phyloP scores from a whole-genome alignment of 2,888 invertebrate genomes.

The Chrysopilus asiliformis region DNA sequence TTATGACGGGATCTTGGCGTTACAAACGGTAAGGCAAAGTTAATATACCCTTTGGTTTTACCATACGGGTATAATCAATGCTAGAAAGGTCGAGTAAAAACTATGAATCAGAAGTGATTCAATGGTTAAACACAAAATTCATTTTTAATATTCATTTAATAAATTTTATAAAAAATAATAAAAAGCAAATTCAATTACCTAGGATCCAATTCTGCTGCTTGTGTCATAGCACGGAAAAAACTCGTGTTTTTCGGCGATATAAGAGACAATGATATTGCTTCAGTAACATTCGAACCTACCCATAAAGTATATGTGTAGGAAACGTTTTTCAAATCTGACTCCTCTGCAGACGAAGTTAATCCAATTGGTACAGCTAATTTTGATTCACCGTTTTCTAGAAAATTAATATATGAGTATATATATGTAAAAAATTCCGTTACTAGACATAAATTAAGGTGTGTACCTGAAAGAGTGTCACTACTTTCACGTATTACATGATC shows the following conservation, averaged over 20 bases:
- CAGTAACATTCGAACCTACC: conserved; percentile 76
- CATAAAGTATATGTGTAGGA: conserved; percentile 75
- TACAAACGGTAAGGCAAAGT: no score
- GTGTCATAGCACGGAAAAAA: conserved; percentile 64
- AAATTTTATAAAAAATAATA: not conserved
- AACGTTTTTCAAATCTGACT: conserved; percentile 44
- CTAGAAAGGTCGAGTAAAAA: no score
- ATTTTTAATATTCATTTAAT: no score
- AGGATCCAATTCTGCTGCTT: conserved; percentile 67
- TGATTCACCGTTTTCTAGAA: conserved; percentile 33
- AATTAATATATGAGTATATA: no score
- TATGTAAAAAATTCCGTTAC: no score
- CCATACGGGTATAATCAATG: no score
- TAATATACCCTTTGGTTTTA: no score
- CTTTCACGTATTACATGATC: conserved; percentile 36
- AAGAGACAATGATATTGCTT: conserved; percentile 63
- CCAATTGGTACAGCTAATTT: conserved; percentile 35
- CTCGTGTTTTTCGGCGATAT: conserved; percentile 58
- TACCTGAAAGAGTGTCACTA: conserved; percentile 32
- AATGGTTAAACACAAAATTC: no score
- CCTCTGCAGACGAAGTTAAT: conserved; percentile 33
- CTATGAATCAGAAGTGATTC: no score
- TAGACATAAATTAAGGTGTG: conserved; percentile 5
- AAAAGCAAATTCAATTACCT: conserved; percentile 21
- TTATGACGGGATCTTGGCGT: no score